Evolutionary conservation across 2,797 vertebrate species (phyloP).

Genomic region (Malacoctenus gilli): DNA sequence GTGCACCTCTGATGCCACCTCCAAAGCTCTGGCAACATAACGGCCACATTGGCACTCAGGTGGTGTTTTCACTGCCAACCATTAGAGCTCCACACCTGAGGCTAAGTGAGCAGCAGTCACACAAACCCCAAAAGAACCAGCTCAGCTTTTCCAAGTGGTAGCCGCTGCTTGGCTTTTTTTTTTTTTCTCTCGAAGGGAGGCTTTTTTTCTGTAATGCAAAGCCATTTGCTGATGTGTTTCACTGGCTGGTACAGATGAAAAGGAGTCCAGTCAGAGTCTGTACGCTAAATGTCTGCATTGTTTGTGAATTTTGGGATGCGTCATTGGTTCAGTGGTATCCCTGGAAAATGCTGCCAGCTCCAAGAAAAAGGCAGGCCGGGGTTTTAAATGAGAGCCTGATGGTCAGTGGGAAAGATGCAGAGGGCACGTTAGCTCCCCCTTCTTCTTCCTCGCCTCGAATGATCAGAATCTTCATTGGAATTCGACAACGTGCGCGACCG

Average conservation of each 20-base stretch:
- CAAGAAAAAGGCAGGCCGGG: constrained; percentile 28
- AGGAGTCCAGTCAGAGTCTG: not conserved
- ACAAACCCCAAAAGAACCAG: constrained; percentile 47
- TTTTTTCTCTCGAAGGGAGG: constrained; percentile 12
- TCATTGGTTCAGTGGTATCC: constrained; percentile 30
- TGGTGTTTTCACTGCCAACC: constrained; percentile 66
- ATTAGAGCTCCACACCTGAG: constrained; percentile 74
- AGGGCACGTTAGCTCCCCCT: constrained; percentile 50
- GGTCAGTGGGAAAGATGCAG: constrained; percentile 34
- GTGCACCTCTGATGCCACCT: constrained; percentile 44
- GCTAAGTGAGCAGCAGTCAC: constrained; percentile 65
- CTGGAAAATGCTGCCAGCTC: constrained; percentile 34
- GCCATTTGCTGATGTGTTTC: constrained; percentile 8
- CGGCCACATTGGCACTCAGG: constrained; percentile 53
- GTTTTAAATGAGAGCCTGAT: constrained; percentile 8
- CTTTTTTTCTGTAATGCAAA: constrained; percentile 7
- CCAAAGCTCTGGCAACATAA: constrained; percentile 58
- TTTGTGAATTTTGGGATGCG: constrained; percentile 32
- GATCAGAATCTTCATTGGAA: constrained; percentile 79
- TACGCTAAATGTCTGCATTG: constrained; percentile 19
- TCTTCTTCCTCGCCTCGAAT: constrained; percentile 58
- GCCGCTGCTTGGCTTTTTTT: constrained; percentile 1
- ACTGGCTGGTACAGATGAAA: constrained; percentile 4
- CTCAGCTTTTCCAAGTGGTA: constrained; percentile 38
- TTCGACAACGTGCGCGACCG: constrained; percentile 70